phyloP scores from a whole-genome alignment of 2,797 vertebrate species.

The Tapera naevia region DNA sequence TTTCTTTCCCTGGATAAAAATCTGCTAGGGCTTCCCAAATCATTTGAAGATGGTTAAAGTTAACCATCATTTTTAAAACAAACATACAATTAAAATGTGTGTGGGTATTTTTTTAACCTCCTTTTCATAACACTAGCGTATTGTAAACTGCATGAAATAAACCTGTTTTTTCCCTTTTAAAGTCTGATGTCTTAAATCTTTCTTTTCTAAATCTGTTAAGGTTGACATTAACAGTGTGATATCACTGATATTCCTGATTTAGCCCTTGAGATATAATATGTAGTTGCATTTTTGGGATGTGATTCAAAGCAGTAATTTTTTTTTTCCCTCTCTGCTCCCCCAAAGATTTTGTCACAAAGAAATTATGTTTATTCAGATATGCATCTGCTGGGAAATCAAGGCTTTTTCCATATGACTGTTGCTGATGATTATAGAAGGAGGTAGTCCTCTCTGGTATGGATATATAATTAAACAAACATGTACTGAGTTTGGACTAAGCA shows the following conservation, averaged over 20 bases:
- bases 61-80: slow-evolving; percentile 44
- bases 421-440: neutral
- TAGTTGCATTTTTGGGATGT: neutral
- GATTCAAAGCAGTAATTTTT: neutral
- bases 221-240: neutral
- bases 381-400: neutral
- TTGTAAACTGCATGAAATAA: slow-evolving; percentile 58
- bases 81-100: slow-evolving; percentile 25
- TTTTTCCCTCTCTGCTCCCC: neutral
- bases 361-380: neutral
- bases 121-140: slow-evolving; percentile 49
- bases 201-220: neutral
- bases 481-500: neutral
- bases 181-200: slow-evolving; percentile 15
- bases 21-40: slow-evolving; percentile 16
- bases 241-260: neutral
- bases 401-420: neutral
- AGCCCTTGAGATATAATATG: neutral
- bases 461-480: neutral
- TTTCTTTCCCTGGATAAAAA: neutral
- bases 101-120: slow-evolving; percentile 61
- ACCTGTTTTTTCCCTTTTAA: slow-evolving; percentile 50
- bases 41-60: slow-evolving; percentile 32
- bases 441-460: neutral
- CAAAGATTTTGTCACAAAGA: neutral